phyloP scores from a whole-genome alignment of 2,888 invertebrate genomes.

The Heliothis peltigera region DNA sequence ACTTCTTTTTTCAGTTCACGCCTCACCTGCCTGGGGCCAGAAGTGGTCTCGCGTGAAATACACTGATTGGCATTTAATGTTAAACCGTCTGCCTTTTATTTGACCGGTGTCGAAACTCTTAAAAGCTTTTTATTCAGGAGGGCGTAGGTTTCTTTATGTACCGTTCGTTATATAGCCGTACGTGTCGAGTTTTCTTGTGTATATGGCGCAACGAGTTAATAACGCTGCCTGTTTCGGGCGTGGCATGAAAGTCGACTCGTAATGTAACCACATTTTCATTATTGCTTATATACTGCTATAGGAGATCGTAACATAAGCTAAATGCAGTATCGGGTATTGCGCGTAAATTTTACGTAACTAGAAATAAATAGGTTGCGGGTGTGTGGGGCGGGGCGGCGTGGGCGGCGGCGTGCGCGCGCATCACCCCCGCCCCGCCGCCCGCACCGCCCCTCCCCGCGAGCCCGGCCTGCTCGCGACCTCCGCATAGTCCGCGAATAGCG shows the following conservation, averaged over 20 bases:
- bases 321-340: conserved; percentile 89
- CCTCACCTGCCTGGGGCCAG: conserved; percentile 82
- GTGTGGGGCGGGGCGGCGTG: conserved; percentile 87
- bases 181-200: conserved; percentile 47
- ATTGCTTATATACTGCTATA: conserved; percentile 64
- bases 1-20: conserved; percentile 84
- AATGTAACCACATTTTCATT: conserved; percentile 62
- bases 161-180: conserved; percentile 44
- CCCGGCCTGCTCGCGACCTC: conserved; percentile 68
- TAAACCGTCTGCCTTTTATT: conserved; percentile 73
- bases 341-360: conserved; percentile 90
- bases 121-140: conserved; percentile 65
- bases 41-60: conserved; percentile 79
- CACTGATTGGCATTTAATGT: conserved; percentile 84
- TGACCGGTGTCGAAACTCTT: conserved; percentile 62
- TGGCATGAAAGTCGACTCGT: conserved; percentile 28
- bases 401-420: conserved; percentile 85
- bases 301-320: conserved; percentile 80
- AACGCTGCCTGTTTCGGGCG: conserved; percentile 24
- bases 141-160: conserved; percentile 64
- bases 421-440: conserved; percentile 60
- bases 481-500: conserved; percentile 85
- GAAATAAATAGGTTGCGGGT: conserved; percentile 90
- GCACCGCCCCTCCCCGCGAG: conserved; percentile 69
- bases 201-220: conserved; percentile 23